phyloP scores from a whole-genome alignment of 1,140 invertebrate genomes.

The Octopus sinensis region DNA sequence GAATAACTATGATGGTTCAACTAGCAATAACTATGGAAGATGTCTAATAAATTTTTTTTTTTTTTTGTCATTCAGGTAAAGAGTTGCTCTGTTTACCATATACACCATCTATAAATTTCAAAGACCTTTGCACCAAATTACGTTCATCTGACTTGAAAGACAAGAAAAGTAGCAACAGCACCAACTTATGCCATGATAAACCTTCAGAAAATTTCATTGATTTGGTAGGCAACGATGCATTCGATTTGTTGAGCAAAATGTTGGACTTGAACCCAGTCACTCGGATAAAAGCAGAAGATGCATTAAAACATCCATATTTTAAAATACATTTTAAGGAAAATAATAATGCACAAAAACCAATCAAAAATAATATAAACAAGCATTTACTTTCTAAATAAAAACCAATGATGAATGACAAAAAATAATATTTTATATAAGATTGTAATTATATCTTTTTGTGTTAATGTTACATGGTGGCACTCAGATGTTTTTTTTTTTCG shows the following conservation, averaged over 20 bases:
- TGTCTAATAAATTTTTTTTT: neutral
- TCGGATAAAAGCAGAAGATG: slow-evolving; percentile 51
- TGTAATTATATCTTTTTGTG: too few relatives aligned
- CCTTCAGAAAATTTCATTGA: slow-evolving; percentile 27
- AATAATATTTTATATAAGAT: too few relatives aligned
- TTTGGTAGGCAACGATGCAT: slow-evolving; percentile 46
- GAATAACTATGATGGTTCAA: neutral
- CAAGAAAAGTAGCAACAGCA: slow-evolving; percentile 18
- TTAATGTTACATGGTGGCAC: too few relatives aligned
- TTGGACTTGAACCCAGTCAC: slow-evolving; percentile 52
- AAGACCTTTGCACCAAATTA: slow-evolving; percentile 41
- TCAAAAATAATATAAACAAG: too few relatives aligned
- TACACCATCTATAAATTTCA: slow-evolving; percentile 60
- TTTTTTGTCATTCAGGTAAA: slow-evolving; percentile 55
- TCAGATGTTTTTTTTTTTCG: too few relatives aligned
- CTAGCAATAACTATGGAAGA: neutral
- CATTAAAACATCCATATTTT: slow-evolving; percentile 52
- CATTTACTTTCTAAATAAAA: too few relatives aligned
- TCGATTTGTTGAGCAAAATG: slow-evolving; percentile 48
- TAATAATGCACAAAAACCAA: too few relatives aligned
- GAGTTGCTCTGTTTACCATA: slow-evolving; percentile 62
- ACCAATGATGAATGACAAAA: too few relatives aligned
- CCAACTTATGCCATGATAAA: slow-evolving; percentile 11
- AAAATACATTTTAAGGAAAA: neutral
- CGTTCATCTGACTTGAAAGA: slow-evolving; percentile 22